Evolutionary conservation across 2,113 vertebrate genomes (phyloP), one percentile per base, ranked within the genome.

Genomic region (Micromys minutus): DNA sequence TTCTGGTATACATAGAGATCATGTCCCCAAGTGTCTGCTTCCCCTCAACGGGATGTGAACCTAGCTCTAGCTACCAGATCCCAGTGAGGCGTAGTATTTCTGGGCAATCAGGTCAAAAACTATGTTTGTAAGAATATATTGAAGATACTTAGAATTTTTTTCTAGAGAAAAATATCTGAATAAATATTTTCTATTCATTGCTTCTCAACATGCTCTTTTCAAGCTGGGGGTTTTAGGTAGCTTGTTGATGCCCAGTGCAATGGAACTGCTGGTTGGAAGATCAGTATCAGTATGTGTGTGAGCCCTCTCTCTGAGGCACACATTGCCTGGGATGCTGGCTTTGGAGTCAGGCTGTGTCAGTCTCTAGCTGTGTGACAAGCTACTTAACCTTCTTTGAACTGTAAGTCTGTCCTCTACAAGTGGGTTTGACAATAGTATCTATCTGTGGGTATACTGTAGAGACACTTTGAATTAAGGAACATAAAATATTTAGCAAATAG

Each of bases 21-120:
- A 10, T n/a, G 69, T 24, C 29, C n/a, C 57, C 2, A 5, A 71
- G 19, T 55, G n/a, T 31, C 36, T 7, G 1, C 21, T 16, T 2
- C 13, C 31, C 65, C 42, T 57, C 63, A 11, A 61, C 10, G 34
- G 59, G 45, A 59, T 15, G 8, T 29, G 29, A 47, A 50, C 50
- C 6, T 34, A 85, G 47, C 19, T 29, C 67, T 4, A 0, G 4
- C 59, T 29, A 1, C 57, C 87, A 7, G 63, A 39, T 71, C 63
- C 61, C 5, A 21, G 26, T 9, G 31, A 47, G 31, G 24, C 74
- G 72, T 67, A 42, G 61, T 39, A 42, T 29, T 81, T 45, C 3
- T 22, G 21, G 59, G 63, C 84, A 12, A 59, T 61, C 34, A 12
- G n/a, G 34, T 36, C 24, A 57, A 81, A 76, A 47, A 45, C 50